Conservation (phyloP, 2,888 invertebrate genomes). For the Oligia latruncula region DNA sequence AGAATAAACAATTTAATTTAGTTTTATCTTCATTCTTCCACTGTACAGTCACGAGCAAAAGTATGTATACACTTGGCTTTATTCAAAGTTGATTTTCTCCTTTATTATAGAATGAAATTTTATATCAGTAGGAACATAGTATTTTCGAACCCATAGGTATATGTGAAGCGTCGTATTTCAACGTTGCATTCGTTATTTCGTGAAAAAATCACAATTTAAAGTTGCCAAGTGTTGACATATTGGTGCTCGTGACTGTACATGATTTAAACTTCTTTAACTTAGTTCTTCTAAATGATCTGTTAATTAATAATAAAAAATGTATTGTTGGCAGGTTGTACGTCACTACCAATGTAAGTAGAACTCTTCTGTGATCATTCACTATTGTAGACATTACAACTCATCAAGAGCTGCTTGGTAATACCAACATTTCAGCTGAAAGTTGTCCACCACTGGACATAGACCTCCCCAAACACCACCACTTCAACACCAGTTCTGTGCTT, state of each 20-base stretch:
- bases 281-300: background rate
- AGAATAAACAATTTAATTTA: background rate
- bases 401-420: background rate
- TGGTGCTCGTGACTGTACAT: too few relatives aligned
- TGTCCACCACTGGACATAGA: background rate
- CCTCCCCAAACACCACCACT: background rate
- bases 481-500: background rate
- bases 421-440: background rate
- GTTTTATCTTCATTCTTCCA: background rate
- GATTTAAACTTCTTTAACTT: background rate
- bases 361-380: background rate
- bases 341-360: constrained; percentile 23
- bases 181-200: too few relatives aligned
- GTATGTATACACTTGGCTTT: too few relatives aligned
- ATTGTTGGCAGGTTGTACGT: constrained; percentile 31
- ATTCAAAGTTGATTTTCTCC: too few relatives aligned
- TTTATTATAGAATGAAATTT: too few relatives aligned
- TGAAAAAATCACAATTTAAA: too few relatives aligned
- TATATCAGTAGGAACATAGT: too few relatives aligned
- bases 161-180: too few relatives aligned
- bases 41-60: too few relatives aligned
- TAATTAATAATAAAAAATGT: background rate
- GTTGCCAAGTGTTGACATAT: too few relatives aligned
- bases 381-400: background rate
- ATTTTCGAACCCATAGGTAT: too few relatives aligned